These are phyloP conservation scores for Hybognathus amarus DNA, from an alignment of 2,797 vertebrate species.

Conservation along the genomic window DNA sequence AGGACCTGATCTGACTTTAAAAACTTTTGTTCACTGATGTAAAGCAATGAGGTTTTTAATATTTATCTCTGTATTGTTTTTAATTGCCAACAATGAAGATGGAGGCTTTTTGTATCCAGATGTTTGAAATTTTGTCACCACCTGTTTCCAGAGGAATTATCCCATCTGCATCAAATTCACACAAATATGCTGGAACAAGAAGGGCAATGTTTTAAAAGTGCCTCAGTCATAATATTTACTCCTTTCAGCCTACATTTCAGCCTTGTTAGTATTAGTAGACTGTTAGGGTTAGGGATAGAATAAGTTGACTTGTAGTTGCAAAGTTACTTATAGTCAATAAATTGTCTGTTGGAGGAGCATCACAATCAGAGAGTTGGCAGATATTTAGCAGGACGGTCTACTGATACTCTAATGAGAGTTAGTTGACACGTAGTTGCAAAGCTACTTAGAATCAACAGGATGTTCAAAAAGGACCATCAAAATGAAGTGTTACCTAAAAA, in stretches of 20 bases:
- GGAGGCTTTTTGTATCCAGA: neutral
- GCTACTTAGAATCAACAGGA: no score
- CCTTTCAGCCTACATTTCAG: neutral
- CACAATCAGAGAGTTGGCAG: no score
- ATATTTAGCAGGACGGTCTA: no score
- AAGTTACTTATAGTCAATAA: no score
- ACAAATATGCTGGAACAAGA: neutral
- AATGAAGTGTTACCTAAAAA: no score
- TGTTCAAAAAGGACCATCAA: no score
- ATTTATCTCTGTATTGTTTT: neutral
- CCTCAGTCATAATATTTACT: neutral
- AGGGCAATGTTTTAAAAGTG: neutral
- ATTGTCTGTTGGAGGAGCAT: no score
- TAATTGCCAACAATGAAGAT: neutral
- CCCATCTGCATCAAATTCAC: neutral
- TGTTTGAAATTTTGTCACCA: neutral
- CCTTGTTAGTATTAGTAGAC: no score
- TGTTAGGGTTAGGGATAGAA: no score
- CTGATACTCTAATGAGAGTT: no score
- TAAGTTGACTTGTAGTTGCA: no score
- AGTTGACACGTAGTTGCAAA: no score
- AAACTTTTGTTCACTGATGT: neutral
- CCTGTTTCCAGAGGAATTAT: neutral
- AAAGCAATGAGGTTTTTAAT: neutral
- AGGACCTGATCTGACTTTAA: neutral